phyloP scores from a whole-genome alignment of 2,113 vertebrate species.

The Tilapia sparmanii region DNA sequence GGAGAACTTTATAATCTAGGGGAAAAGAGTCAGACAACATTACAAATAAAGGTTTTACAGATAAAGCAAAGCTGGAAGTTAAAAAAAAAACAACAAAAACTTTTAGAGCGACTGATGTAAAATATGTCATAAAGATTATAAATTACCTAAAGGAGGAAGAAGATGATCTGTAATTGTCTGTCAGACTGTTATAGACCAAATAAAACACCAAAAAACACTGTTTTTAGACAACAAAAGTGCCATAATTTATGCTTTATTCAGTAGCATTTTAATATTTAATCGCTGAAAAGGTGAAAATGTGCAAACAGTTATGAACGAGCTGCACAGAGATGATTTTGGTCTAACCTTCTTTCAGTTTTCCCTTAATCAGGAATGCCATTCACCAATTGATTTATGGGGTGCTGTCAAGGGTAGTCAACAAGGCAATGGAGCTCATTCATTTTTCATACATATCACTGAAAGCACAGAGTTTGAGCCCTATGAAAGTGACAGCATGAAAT shows the following conservation, averaged over 20 bases:
- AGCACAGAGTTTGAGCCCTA: constrained; percentile 1
- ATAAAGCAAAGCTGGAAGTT: not conserved
- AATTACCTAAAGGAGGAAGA: not conserved
- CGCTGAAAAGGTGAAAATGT: not conserved
- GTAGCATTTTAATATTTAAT: not conserved
- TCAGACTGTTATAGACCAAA: not conserved
- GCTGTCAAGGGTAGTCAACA: constrained; percentile 31
- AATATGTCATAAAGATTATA: not conserved
- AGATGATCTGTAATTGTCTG: not conserved
- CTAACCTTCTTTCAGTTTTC: not conserved
- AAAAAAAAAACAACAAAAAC: not conserved
- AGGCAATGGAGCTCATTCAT: constrained; percentile 20
- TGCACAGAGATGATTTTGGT: not conserved
- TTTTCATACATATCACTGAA: constrained; percentile 16
- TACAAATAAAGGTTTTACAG: not conserved
- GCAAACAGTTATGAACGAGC: not conserved
- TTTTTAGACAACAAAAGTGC: not conserved
- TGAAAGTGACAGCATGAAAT: constrained; percentile 19
- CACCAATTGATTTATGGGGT: constrained; percentile 46
- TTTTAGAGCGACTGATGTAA: not conserved
- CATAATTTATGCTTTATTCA: not conserved
- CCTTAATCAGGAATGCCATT: not conserved
- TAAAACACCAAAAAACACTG: accelerated
- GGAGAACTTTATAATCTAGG: not conserved
- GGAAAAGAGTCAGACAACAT: accelerated